Conservation (phyloP, 53 echinoderm and acorn worm genomes). For the Echinarachnius parma region DNA sequence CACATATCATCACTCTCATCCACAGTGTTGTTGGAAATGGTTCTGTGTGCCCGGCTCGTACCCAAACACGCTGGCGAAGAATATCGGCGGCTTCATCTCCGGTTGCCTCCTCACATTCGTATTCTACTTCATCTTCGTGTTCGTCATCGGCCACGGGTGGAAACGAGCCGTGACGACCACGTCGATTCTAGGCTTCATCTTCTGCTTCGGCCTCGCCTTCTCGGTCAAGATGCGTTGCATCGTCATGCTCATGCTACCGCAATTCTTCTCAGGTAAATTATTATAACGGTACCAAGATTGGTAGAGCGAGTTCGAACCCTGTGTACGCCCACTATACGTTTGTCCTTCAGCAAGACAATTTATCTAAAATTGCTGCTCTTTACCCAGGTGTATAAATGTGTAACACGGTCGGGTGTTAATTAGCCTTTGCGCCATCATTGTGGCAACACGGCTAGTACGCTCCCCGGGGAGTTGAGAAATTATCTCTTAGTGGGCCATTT, state of each 20-base stretch:
- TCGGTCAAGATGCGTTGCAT: conserved; percentile 59
- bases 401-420: too few species aligned
- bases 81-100: conserved; percentile 53
- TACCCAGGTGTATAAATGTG: too few species aligned
- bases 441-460: background rate
- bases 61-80: conserved; percentile 47
- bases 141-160: conserved; percentile 56
- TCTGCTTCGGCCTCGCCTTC: conserved; percentile 86
- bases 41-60: conserved; percentile 47
- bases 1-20: too few species aligned
- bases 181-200: conserved; percentile 51
- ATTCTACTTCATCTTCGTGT: conserved; percentile 65
- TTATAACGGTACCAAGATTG: too few species aligned
- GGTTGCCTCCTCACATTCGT: conserved; percentile 61
- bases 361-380: too few species aligned
- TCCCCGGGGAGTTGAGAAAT: too few species aligned
- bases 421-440: background rate
- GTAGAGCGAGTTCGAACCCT: too few species aligned
- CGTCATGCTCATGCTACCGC: conserved; percentile 78
- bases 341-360: too few species aligned
- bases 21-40: conserved; percentile 40
- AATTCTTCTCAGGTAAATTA: conserved; percentile 75
- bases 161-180: conserved; percentile 49
- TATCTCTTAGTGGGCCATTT: too few species aligned
- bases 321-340: too few species aligned